Base-by-base conservation (phyloP, 2,113 vertebrate species). In the Corythornis vintsioides region DNA sequence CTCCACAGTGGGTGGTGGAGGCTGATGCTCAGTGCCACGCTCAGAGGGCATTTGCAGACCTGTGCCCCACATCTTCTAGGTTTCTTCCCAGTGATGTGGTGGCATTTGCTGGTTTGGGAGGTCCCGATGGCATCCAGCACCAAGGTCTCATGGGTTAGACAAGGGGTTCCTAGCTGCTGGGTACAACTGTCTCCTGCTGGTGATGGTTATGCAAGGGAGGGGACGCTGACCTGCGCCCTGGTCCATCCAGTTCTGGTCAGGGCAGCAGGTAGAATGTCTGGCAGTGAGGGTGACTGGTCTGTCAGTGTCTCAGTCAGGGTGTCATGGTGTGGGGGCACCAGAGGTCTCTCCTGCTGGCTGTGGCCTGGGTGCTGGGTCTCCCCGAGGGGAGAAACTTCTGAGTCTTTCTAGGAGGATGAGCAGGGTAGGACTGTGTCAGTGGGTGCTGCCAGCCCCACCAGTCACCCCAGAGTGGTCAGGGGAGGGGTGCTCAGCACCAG, bases 201-300 rank as follows among this genome's bases (percentile, higher is more conserved):
- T 4, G 2, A 2, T 0, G 2, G 17, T 57, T 48, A 40, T 87
- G 50, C n/a, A 2, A 5, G 40, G 25, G 22, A 47, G 29, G 25
- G 65, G n/a, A 12, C 2, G 3, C 3, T 17, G 59, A 40, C 18
- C 5, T 19, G 15, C 31, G 4, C 3, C 28, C 16, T 8, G 6
- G 8, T 28, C 26, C 2, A 2, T 22, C 19, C 25, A 6, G 72
- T 28, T 9, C 56, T 26, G 67, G 9, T 60, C 45, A 21, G 84
- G 21, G 29, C 31, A 76, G 67, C 25, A 61, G 53, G 13, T 65
- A 61, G 60, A 8, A 20, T 2, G 3, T 18, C 53, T 64, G 52
- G 43, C 67, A 35, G 22, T 0, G 4, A 77, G 4, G 9, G 28
- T n/a, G 47, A 35, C 29, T 0, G 0, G 15, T 35, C 50, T 45